phyloP scores from a whole-genome alignment of 2,888 invertebrate genomes.

The Phyto melanocephala region DNA sequence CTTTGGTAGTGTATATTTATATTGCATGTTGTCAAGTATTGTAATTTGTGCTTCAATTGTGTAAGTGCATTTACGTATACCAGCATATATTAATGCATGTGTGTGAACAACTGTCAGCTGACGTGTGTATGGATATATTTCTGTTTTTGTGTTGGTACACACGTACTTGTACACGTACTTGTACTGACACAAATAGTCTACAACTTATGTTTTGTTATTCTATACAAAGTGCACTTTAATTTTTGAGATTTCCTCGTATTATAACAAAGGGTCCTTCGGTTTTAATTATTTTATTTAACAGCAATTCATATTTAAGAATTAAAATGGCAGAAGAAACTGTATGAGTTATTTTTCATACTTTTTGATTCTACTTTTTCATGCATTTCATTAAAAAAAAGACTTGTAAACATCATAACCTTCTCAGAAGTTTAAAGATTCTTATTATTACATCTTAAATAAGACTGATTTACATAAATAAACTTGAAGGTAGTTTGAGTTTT shows the following conservation, averaged over 20 bases:
- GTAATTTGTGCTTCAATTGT: conserved; percentile 31
- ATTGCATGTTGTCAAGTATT: conserved; percentile 44
- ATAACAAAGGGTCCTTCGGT: conserved; percentile 41
- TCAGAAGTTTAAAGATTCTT: too few species aligned
- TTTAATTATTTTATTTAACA: conserved; percentile 56
- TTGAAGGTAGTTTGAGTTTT: too few species aligned
- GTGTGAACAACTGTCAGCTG: neutral
- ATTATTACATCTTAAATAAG: too few species aligned
- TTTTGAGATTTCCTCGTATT: conserved; percentile 42
- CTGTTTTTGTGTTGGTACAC: neutral
- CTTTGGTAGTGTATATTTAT: conserved; percentile 25
- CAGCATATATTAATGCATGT: neutral
- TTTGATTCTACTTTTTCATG: conserved; percentile 9
- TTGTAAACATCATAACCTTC: too few species aligned
- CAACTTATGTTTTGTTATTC: conserved; percentile 52
- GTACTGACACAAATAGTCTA: conserved; percentile 59
- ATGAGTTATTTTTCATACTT: neutral
- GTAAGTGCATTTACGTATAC: neutral
- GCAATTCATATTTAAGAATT: conserved; percentile 37
- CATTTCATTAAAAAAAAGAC: too few species aligned
- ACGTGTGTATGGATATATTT: neutral
- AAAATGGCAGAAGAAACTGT: neutral
- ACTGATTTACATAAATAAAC: too few species aligned
- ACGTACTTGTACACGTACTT: conserved; percentile 31
- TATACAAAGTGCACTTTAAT: conserved; percentile 52